These are phyloP conservation scores for Chascanopsetta lugubris DNA, from an alignment of 2,113 vertebrate species.

Conservation along the genomic window DNA sequence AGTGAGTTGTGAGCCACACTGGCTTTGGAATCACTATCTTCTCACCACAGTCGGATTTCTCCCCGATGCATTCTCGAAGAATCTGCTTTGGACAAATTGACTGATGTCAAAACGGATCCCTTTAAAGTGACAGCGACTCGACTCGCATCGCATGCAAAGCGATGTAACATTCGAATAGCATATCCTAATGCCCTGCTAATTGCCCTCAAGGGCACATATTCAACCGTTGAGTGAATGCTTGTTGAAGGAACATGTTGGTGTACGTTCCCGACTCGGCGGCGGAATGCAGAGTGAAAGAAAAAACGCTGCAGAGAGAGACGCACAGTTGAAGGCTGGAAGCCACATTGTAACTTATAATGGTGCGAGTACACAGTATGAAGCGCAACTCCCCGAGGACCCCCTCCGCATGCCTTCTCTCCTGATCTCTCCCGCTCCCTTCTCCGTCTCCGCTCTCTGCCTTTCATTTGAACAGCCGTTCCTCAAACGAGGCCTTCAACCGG, in stretches of 20 bases:
- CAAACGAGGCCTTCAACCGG: constrained; percentile 47
- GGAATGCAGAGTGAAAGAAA: constrained; percentile 14
- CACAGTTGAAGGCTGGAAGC: constrained; percentile 21
- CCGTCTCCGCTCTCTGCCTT: constrained; percentile 24
- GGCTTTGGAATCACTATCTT: too few species aligned
- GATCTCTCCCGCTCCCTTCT: constrained; percentile 30
- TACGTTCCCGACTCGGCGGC: constrained; percentile 4
- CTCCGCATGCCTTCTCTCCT: constrained; percentile 39
- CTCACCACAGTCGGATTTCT: too few species aligned
- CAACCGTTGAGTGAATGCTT: constrained; percentile 11
- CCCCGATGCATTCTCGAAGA: too few species aligned
- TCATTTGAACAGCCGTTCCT: constrained; percentile 43
- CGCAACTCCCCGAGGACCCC: constrained; percentile 34
- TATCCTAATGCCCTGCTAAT: not conserved
- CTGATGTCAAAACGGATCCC: too few species aligned
- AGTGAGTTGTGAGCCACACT: too few species aligned
- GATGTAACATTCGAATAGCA: not conserved
- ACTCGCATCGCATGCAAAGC: too few species aligned
- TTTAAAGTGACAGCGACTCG: too few species aligned
- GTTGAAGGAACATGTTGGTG: constrained; percentile 13
- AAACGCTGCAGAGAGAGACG: constrained; percentile 28
- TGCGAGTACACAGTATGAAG: constrained; percentile 35
- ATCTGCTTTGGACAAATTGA: too few species aligned
- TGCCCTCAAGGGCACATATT: not conserved
- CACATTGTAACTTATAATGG: constrained; percentile 53